A percentile compares a stretch with the other conserved stretches of the same genome.
Evolutionary conservation across 2,797 vertebrate species (phyloP).

Genomic region (Melopsittacus undulatus): DNA sequence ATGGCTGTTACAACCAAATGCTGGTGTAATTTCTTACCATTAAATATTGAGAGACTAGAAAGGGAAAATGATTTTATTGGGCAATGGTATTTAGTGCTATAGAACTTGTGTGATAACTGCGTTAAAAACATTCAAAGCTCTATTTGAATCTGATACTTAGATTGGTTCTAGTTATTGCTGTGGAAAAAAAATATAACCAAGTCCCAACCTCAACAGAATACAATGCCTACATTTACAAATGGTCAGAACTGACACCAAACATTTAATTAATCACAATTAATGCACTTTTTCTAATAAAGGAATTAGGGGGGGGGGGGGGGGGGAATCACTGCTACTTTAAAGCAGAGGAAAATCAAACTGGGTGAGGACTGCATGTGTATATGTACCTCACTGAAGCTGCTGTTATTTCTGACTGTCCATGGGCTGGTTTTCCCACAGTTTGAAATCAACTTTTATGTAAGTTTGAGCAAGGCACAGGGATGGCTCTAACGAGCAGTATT

Average conservation of each 20-base stretch:
- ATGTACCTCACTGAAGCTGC: neutral
- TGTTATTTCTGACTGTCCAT: neutral
- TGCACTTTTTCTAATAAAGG: neutral
- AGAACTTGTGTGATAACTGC: neutral
- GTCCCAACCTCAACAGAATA: neutral
- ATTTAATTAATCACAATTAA: conserved; percentile 17
- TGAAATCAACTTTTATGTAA: conserved; percentile 12
- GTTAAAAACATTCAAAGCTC: neutral
- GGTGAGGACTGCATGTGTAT: neutral
- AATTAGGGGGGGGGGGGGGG: neutral
- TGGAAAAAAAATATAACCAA: neutral
- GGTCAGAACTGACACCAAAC: neutral
- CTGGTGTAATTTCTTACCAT: neutral
- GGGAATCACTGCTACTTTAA: neutral
- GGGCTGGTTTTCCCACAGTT: neutral
- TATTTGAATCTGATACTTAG: neutral
- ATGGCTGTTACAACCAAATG: neutral
- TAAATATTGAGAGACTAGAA: neutral
- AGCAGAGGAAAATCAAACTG: neutral
- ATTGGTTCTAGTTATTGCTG: neutral
- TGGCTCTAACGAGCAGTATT: conserved; percentile 6
- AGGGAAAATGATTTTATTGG: neutral
- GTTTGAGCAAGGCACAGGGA: neutral
- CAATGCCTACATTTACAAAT: neutral
- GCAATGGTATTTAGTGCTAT: neutral